These are phyloP conservation scores for Eutrigla gurnardus DNA, from an alignment of 2,797 vertebrate species.

Conservation along the genomic window DNA sequence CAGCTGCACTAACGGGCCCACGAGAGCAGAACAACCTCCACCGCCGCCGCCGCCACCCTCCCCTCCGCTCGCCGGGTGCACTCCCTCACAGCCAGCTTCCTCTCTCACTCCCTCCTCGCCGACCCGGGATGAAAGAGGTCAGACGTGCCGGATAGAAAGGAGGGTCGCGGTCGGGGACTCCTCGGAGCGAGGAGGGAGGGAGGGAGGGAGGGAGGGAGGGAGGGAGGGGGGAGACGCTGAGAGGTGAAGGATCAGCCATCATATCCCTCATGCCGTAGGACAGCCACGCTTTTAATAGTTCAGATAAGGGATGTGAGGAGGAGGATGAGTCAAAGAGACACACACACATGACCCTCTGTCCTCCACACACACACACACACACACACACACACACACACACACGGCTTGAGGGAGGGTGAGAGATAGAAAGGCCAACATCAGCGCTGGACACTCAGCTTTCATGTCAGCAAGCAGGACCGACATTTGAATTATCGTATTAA, in stretches of 20 bases:
- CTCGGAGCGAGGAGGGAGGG: constrained; percentile 30
- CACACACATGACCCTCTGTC: constrained; percentile 52
- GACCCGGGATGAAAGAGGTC: constrained; percentile 46
- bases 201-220: constrained; percentile 9
- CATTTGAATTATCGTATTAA: constrained; percentile 37
- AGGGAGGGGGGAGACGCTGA: constrained; percentile 39
- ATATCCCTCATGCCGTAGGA: constrained; percentile 67
- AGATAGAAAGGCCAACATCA: constrained; percentile 59
- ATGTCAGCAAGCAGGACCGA: constrained; percentile 39
- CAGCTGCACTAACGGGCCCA: constrained; percentile 78
- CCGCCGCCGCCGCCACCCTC: constrained; percentile 44
- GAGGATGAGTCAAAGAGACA: constrained; percentile 72
- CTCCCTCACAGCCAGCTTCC: constrained; percentile 67
- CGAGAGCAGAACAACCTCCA: constrained; percentile 80
- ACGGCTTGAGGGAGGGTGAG: constrained; percentile 63
- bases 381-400: constrained; percentile 43
- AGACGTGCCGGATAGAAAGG: constrained; percentile 5
- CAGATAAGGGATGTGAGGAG: constrained; percentile 62
- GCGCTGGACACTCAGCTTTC: constrained; percentile 58
- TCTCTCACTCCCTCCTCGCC: constrained; percentile 44
- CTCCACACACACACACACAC: constrained; percentile 37
- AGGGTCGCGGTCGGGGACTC: constrained; percentile 39
- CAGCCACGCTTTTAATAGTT: constrained; percentile 73
- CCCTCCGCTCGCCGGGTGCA: constrained; percentile 49
- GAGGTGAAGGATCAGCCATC: constrained; percentile 77